A percentile compares a stretch with the other conserved stretches of the same genome.
Evolutionary conservation across 1,140 invertebrate species (phyloP).

Genomic region (Zaprionus davidi): DNA sequence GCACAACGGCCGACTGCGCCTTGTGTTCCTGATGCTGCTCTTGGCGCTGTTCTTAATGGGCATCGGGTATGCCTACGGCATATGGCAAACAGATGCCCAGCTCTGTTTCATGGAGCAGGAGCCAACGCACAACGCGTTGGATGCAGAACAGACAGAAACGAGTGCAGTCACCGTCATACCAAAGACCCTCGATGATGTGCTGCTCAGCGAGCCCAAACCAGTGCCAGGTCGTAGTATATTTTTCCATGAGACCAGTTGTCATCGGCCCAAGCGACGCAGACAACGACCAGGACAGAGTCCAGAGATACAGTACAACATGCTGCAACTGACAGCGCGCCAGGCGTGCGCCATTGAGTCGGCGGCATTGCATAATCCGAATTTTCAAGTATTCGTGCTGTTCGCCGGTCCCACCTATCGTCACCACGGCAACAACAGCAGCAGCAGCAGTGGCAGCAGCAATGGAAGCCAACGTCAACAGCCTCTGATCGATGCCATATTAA

Average conservation of each 20-base stretch:
- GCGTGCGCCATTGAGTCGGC: constrained; percentile 89
- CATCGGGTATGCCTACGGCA: constrained; percentile 18
- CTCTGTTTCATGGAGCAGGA: constrained; percentile 39
- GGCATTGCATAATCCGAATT: constrained; percentile 87
- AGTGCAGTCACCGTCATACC: neutral
- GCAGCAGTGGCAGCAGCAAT: neutral
- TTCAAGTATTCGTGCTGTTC: constrained; percentile 86
- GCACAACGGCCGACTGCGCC: constrained; percentile 62
- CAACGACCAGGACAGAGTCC: constrained; percentile 16
- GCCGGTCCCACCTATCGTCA: constrained; percentile 84
- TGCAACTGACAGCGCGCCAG: constrained; percentile 86
- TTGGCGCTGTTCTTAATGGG: constrained; percentile 38
- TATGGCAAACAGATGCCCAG: constrained; percentile 28
- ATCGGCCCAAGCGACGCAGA: constrained; percentile 15
- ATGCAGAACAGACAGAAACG: neutral
- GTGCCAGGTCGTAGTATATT: constrained; percentile 86
- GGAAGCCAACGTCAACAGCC: constrained; percentile 21
- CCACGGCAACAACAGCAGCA: constrained; percentile 46
- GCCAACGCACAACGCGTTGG: neutral
- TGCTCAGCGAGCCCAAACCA: constrained; percentile 61
- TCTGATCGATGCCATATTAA: constrained; percentile 84
- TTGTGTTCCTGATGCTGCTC: constrained; percentile 59
- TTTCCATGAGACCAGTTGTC: constrained; percentile 87
- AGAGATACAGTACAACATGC: constrained; percentile 37
- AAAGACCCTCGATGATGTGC: constrained; percentile 63